These are phyloP conservation scores for Ectemnius cavifrons DNA, from an alignment of 2,888 invertebrate species.

Conservation along the genomic window DNA sequence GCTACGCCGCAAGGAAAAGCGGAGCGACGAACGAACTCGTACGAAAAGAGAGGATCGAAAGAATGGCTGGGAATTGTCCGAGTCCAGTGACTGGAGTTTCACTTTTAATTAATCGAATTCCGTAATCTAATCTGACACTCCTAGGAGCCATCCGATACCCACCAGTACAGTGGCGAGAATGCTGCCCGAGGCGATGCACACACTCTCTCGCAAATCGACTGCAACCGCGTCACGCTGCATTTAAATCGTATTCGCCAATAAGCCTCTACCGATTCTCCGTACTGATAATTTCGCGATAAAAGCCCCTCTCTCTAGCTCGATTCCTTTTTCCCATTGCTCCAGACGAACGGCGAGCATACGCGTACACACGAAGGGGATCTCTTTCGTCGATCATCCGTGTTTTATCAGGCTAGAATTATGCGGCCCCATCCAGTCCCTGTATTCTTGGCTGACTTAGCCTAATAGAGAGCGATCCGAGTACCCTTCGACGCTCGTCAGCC, in stretches of 20 bases:
- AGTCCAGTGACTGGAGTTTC: conserved; percentile 32
- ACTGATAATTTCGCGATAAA: conserved; percentile 58
- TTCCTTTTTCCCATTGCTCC: conserved; percentile 4
- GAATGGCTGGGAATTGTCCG: conserved; percentile 20
- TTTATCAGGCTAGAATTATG: conserved; percentile 68
- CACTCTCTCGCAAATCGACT: conserved; percentile 42
- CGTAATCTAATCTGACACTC: conserved; percentile 40
- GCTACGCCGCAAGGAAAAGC: too few relatives aligned
- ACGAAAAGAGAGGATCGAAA: conserved; percentile 8
- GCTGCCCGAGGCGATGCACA: conserved; percentile 13
- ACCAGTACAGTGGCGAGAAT: neutral
- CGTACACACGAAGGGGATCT: conserved; percentile 43
- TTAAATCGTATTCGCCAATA: conserved; percentile 54
- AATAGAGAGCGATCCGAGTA: conserved; percentile 49
- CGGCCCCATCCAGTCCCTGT: conserved; percentile 60
- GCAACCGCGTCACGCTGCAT: conserved; percentile 34
- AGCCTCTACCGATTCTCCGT: conserved; percentile 57
- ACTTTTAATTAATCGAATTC: conserved; percentile 54
- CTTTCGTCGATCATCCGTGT: conserved; percentile 64
- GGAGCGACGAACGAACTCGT: conserved; percentile 7
- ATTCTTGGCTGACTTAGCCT: conserved; percentile 66
- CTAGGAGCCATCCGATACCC: conserved; percentile 3
- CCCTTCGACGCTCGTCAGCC: neutral
- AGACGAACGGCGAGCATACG: conserved; percentile 8
- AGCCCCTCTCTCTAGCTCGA: conserved; percentile 6